These are phyloP conservation scores for Drosophila anomalata DNA, from an alignment of 2,888 invertebrate species.

Conservation along the genomic window DNA sequence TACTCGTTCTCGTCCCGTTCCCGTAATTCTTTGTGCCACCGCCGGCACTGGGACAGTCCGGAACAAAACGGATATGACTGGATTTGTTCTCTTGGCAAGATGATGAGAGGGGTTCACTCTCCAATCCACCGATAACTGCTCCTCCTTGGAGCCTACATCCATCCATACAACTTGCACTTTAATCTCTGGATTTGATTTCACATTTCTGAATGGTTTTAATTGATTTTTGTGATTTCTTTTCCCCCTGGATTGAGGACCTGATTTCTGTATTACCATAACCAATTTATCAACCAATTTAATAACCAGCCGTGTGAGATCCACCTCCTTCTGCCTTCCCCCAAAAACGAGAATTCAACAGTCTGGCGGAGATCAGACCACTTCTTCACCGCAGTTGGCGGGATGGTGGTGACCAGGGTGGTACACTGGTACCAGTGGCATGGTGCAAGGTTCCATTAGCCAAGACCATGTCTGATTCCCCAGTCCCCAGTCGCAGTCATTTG, in stretches of 20 bases:
- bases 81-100: neutral
- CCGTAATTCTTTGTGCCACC: constrained; percentile 36
- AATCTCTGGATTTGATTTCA: constrained; percentile 24
- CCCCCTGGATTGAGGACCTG: neutral
- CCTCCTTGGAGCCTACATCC: neutral
- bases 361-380: constrained; percentile 28
- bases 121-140: too few relatives aligned
- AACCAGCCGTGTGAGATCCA: constrained; percentile 1
- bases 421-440: constrained; percentile 24
- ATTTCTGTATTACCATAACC: constrained; percentile 16
- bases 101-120: too few relatives aligned
- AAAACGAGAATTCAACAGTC: constrained; percentile 26
- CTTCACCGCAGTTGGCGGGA: neutral
- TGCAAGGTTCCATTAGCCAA: constrained; percentile 70
- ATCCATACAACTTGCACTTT: constrained; percentile 8
- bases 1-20: constrained; percentile 34
- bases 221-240: constrained; percentile 18
- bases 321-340: constrained; percentile 1
- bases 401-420: too few relatives aligned
- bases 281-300: constrained; percentile 24
- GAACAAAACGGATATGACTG: constrained; percentile 46
- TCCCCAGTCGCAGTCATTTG: constrained; percentile 16
- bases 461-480: constrained; percentile 35
- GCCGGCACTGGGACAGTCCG: constrained; percentile 42
- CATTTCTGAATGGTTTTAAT: constrained; percentile 25